These are phyloP conservation scores for Oligia strigilis DNA, from an alignment of 2,888 invertebrate species.

Conservation along the genomic window DNA sequence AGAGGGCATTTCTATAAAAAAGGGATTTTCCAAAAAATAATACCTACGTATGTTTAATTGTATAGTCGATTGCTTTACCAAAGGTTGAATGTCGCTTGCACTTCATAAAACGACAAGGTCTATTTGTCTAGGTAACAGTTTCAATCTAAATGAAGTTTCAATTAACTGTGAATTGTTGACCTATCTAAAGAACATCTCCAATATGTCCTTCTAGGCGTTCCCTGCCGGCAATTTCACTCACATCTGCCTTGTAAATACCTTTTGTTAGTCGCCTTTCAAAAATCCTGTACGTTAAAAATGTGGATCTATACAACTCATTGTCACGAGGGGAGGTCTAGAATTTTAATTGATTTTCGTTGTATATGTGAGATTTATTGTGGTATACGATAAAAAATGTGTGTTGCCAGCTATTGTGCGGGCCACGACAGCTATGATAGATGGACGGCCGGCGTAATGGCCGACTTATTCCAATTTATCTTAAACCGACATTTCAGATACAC, in stretches of 20 bases:
- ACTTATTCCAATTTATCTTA: conserved; percentile 78
- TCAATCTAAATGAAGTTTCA: not conserved
- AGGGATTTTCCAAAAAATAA: not conserved
- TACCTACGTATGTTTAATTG: not conserved
- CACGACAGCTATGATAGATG: conserved; percentile 77
- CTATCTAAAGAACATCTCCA: not conserved
- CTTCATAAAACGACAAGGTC: not conserved
- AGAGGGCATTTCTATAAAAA: not conserved
- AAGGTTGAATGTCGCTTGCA: not conserved
- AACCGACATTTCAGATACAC: conserved; percentile 70
- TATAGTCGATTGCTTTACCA: not conserved
- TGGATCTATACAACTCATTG: conserved; percentile 1
- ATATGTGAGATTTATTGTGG: conserved; percentile 49
- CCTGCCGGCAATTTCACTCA: not conserved
- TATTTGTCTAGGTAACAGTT: not conserved
- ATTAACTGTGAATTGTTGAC: not conserved
- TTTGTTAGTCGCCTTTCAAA: not conserved
- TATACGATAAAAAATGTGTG: conserved; percentile 44
- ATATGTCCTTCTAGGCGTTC: not conserved
- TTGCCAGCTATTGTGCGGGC: conserved; percentile 57
- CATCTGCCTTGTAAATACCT: not conserved
- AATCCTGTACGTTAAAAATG: not conserved
- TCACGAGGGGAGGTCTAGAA: conserved; percentile 6
- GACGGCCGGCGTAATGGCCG: conserved; percentile 72
- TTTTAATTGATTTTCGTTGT: conserved; percentile 62